Evolutionary conservation across 2,797 vertebrate genomes (phyloP), one percentile per base, ranked within the genome.

Genomic region (Gymnothorax reevesii): DNA sequence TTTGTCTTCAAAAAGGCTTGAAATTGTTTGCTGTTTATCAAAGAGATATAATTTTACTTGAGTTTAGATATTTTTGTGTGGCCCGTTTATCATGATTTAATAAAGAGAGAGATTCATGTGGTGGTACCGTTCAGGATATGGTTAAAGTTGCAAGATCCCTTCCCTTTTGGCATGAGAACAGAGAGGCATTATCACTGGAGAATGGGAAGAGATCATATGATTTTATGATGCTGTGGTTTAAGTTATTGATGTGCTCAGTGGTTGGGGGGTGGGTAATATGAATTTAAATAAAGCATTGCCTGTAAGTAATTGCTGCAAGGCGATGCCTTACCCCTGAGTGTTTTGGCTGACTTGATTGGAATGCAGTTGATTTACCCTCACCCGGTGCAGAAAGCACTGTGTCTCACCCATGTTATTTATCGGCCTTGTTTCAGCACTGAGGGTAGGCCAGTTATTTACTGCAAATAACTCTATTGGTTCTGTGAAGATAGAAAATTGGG

Each of bases 261-360:
- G 33, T n/a, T n/a, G 79, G 80, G 54, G 55, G 80, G 54, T 27
- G 54, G 57, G 73, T 69, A 90, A 90, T 92, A 90, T 95, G 93
- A 94, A 95, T 96, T 94, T 95, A 94, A 96, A 96, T 95, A 92
- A 94, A 93, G 91, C 88, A 71, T 93, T 83, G 1, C 87, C 89
- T 85, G 87, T 92, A 92, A 93, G 92, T 94, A 95, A 95, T 94
- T 94, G 93, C 92, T 91, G 92, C 91, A 92, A 91, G 93, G 90
- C 92, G 91, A 94, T 93, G 92, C 92, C 92, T 90, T 88, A 86
- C 88, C 87, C 87, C 90, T 60, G 92, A 91, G 86, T 90, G 89
- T 85, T 91, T 85, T 92, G 91, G 93, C 93, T 94, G 93, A 94
- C 60, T 88, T 90, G 90, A 92, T 91, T 91, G 91, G 94, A 94